Evolutionary conservation across 2,888 invertebrate species (phyloP).

Genomic region (Ormyrus labotus): DNA sequence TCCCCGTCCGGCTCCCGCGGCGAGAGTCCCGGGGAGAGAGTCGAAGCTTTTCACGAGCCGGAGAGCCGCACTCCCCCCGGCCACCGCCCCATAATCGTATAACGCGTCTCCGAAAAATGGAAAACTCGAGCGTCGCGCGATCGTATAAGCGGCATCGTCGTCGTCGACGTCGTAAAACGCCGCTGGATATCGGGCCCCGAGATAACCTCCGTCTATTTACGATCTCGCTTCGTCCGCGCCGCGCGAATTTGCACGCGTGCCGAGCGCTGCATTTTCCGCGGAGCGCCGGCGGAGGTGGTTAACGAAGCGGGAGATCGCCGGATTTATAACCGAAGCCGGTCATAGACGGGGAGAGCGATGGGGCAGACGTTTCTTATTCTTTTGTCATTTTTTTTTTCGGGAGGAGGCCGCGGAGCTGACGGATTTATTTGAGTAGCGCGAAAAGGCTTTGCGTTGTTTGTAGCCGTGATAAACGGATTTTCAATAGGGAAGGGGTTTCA

Average conservation of each 20-base stretch:
- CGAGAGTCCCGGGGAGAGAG: too few relatives aligned
- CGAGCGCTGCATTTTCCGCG: slow-evolving; percentile 1
- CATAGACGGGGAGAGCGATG: background rate
- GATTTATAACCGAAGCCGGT: slow-evolving; percentile 8
- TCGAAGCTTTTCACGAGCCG: slow-evolving; percentile 1
- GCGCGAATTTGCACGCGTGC: slow-evolving; percentile 13
- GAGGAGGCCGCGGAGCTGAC: too few relatives aligned
- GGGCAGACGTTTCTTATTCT: background rate
- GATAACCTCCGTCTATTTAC: slow-evolving; percentile 26
- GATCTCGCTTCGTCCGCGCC: background rate
- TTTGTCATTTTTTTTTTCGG: background rate
- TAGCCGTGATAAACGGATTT: slow-evolving; percentile 7
- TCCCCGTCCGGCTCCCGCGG: too few relatives aligned
- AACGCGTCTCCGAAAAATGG: too few relatives aligned
- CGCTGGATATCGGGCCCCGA: too few relatives aligned
- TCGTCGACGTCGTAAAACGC: too few relatives aligned
- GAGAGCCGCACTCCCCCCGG: background rate
- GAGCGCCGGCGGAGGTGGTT: background rate
- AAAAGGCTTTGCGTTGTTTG: background rate
- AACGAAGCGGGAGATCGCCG: background rate
- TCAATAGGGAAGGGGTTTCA: background rate
- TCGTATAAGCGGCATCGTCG: too few relatives aligned
- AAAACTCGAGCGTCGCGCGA: too few relatives aligned
- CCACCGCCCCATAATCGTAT: background rate
- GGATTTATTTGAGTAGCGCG: too few relatives aligned